Conservation (phyloP, 1,140 invertebrate genomes). For the honey bee (Apis mellifera) region DNA sequence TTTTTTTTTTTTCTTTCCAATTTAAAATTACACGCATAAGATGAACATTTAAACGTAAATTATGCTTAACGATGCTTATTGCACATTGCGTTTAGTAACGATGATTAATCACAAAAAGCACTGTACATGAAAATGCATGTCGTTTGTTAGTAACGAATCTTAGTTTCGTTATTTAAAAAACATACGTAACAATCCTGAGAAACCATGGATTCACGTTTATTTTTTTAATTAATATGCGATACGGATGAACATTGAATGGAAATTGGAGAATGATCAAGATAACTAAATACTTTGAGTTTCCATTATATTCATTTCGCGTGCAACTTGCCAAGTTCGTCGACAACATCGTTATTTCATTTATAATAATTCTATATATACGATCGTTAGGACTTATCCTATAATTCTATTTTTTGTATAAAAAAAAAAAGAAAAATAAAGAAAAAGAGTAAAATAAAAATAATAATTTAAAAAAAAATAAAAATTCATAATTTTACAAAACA, state of each 20-base stretch:
- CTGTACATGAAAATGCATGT: conserved; percentile 54
- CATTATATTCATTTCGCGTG: background rate
- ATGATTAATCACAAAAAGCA: conserved; percentile 64
- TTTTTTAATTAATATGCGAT: conserved; percentile 31
- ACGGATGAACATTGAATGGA: conserved; percentile 35
- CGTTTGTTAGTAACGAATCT: conserved; percentile 58
- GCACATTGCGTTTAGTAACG: conserved; percentile 41
- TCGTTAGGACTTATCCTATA: background rate
- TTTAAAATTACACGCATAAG: background rate
- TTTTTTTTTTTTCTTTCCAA: background rate
- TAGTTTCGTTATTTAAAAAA: conserved; percentile 32
- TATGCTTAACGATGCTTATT: conserved; percentile 38
- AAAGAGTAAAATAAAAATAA: background rate
- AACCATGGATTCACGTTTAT: conserved; percentile 22
- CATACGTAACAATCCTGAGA: conserved; percentile 33
- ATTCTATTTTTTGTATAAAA: background rate
- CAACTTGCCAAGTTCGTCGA: background rate
- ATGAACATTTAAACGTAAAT: conserved; percentile 24
- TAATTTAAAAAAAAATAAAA: too few species aligned
- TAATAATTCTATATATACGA: background rate
- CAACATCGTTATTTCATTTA: background rate
- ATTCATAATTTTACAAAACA: too few species aligned
- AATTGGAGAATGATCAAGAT: conserved; percentile 55
- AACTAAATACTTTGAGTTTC: background rate
- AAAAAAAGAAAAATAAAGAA: background rate